These are phyloP conservation scores for Asarcornis scutulata DNA, from an alignment of 2,113 vertebrate genomes.

Conservation along the genomic window DNA sequence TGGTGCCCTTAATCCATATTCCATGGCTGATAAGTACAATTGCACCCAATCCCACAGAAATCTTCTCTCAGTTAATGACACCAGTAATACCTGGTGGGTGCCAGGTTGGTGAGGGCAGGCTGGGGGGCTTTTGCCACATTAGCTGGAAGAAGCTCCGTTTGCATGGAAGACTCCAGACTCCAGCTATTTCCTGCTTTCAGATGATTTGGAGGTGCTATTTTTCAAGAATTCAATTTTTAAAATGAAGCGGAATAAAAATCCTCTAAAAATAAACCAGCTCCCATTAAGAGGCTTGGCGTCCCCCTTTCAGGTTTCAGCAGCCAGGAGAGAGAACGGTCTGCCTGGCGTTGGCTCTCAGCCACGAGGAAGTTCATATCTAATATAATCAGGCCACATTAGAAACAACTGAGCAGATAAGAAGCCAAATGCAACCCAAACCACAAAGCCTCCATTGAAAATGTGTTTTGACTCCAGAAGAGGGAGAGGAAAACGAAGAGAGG, in stretches of 20 bases:
- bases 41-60: neutral
- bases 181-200: neutral
- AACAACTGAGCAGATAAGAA: conserved; percentile 57
- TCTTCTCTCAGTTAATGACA: neutral
- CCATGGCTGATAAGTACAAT: neutral
- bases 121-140: neutral
- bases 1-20: neutral
- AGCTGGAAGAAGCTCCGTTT: neutral
- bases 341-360: conserved; percentile 50
- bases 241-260: neutral
- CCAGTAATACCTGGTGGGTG: neutral
- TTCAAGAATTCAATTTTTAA: conserved; percentile 40
- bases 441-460: conserved; percentile 58
- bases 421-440: conserved; percentile 45
- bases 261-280: conserved; percentile 61
- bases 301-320: conserved; percentile 49
- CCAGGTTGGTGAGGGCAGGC: neutral
- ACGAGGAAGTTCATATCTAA: conserved; percentile 60
- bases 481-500: neutral
- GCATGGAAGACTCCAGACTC: neutral
- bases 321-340: conserved; percentile 23
- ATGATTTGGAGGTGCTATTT: neutral
- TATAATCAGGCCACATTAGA: conserved; percentile 55
- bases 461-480: conserved; percentile 40
- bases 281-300: conserved; percentile 50